phyloP scores from a whole-genome alignment of 2,113 vertebrate genomes.

The Prinia subflava region DNA sequence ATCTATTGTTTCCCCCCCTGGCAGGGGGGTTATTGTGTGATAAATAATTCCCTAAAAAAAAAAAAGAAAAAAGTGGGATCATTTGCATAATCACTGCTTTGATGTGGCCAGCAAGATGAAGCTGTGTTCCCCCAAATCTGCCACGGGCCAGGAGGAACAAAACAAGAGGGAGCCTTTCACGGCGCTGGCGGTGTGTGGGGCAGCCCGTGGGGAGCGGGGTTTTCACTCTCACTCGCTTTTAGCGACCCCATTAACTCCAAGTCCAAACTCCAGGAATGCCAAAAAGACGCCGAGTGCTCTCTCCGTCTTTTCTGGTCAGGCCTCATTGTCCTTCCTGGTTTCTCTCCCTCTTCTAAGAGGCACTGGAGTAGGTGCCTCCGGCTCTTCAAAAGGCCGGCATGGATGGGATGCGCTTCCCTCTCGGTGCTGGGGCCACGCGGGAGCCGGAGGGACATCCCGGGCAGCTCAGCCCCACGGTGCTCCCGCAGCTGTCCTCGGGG shows the following conservation, averaged over 20 bases:
- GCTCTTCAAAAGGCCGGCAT: not conserved
- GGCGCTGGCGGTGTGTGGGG: slow-evolving; percentile 55
- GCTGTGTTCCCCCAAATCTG: slow-evolving; percentile 67
- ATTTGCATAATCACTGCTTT: slow-evolving; percentile 84
- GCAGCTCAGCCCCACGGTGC: not conserved
- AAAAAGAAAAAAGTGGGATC: slow-evolving; percentile 2
- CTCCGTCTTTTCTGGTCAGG: not conserved
- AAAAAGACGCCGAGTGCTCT: not conserved
- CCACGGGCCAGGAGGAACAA: slow-evolving; percentile 65
- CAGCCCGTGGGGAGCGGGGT: slow-evolving; percentile 43
- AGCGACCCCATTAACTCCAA: slow-evolving; percentile 56
- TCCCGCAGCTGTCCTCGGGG: not conserved
- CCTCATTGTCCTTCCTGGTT: slow-evolving; percentile 5
- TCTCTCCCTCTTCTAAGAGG: not conserved
- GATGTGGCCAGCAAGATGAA: slow-evolving; percentile 73
- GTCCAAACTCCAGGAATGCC: slow-evolving; percentile 68
- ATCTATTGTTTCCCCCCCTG: slow-evolving; percentile 74
- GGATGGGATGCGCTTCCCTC: not conserved
- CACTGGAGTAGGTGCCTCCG: not conserved
- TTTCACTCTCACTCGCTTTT: slow-evolving; percentile 27
- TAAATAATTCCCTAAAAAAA: slow-evolving; percentile 75
- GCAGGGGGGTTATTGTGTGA: slow-evolving; percentile 80
- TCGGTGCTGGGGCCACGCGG: rapidly evolving
- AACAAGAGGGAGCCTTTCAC: slow-evolving; percentile 64
- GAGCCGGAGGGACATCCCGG: not conserved